Evolutionary conservation across 2,113 vertebrate genomes (phyloP).

Genomic region (Dicaeum eximium): DNA sequence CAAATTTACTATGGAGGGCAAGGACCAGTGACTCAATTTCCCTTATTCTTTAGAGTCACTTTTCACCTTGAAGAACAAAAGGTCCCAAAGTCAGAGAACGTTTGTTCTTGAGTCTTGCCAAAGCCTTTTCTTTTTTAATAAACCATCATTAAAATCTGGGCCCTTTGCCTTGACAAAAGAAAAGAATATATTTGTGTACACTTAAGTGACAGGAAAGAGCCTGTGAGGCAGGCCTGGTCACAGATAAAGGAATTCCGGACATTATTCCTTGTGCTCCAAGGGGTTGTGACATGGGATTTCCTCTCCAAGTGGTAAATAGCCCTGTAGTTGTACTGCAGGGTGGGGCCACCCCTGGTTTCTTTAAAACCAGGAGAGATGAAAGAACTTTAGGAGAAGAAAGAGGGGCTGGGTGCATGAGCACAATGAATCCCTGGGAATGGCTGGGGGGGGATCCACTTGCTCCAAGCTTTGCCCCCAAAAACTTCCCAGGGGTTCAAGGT

Average conservation of each 20-base stretch:
- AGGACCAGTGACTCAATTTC: constrained; percentile 49
- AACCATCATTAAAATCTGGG: constrained; percentile 43
- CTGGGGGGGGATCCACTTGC: neutral
- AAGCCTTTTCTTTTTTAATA: constrained; percentile 26
- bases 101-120: constrained; percentile 51
- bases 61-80: constrained; percentile 67
- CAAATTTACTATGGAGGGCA: constrained; percentile 64
- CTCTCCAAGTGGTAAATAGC: constrained; percentile 66
- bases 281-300: constrained; percentile 75
- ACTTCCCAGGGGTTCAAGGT: neutral
- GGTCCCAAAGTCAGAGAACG: constrained; percentile 13
- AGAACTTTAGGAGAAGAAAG: neutral
- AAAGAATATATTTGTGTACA: constrained; percentile 59
- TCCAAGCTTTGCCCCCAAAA: neutral
- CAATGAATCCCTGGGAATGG: neutral
- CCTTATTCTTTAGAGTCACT: constrained; percentile 32
- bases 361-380: constrained; percentile 5
- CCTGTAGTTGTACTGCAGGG: neutral
- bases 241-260: constrained; percentile 81
- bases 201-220: constrained; percentile 67
- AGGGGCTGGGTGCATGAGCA: neutral
- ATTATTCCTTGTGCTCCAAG: constrained; percentile 73
- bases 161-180: constrained; percentile 38
- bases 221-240: constrained; percentile 32
- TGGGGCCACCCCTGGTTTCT: neutral